These are phyloP conservation scores for Euplagia quadripunctaria DNA, from an alignment of 2,888 invertebrate species.

Conservation along the genomic window DNA sequence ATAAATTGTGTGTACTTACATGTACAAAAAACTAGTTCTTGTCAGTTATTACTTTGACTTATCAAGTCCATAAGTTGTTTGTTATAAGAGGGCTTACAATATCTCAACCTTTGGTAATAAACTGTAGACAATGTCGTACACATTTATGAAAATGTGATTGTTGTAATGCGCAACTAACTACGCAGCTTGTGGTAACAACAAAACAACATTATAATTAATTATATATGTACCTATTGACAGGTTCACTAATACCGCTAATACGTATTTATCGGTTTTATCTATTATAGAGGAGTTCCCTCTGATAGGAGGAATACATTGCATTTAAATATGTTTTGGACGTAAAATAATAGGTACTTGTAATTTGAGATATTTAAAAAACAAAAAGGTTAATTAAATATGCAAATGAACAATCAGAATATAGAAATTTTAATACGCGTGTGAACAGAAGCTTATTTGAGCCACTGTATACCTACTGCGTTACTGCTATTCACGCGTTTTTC, in stretches of 20 bases:
- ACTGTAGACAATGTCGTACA: background rate
- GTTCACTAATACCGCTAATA: background rate
- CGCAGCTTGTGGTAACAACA: background rate
- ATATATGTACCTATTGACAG: background rate
- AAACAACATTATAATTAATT: background rate
- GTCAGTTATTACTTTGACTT: background rate
- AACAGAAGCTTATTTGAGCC: background rate
- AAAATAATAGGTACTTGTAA: background rate
- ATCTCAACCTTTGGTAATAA: background rate
- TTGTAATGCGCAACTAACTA: background rate
- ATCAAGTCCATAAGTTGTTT: background rate
- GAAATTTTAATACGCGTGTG: background rate
- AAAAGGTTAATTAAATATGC: background rate
- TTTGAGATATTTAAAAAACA: background rate
- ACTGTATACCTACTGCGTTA: background rate
- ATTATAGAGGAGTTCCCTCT: background rate
- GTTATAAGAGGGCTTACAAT: no score
- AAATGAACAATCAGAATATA: background rate
- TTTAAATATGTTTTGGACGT: background rate
- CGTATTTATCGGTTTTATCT: background rate
- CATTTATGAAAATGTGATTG: background rate
- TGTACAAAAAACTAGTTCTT: background rate
- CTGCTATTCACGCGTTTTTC: constrained; percentile 4
- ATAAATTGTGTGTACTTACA: no score
- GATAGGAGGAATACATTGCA: background rate